Percentiles rank a stretch among this genome's conserved stretches.
Evolutionary conservation across 2,797 vertebrate species (phyloP).

Genomic region (Coregonus suidteri): DNA sequence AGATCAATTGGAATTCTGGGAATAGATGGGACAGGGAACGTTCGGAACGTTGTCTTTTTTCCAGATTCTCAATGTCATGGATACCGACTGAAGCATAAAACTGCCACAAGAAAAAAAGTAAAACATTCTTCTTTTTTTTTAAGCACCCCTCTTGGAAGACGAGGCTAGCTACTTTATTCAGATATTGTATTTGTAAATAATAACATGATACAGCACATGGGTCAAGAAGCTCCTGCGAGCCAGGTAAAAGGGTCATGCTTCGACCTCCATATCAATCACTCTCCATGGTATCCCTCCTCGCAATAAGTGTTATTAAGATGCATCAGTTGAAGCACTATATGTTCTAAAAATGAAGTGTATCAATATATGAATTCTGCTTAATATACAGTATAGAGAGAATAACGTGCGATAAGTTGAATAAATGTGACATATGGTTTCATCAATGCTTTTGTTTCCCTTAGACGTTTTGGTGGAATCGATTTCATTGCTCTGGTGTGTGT

Average conservation of each 20-base stretch:
- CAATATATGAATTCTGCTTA: slow-evolving; percentile 60
- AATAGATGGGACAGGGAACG: slow-evolving; percentile 29
- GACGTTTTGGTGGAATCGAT: slow-evolving; percentile 63
- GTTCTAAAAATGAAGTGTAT: slow-evolving; percentile 68
- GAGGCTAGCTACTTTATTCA: slow-evolving; percentile 53
- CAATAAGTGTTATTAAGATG: slow-evolving; percentile 82
- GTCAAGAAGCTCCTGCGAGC: slow-evolving; percentile 69
- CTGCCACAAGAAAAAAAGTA: slow-evolving; percentile 13
- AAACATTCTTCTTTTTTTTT: no score
- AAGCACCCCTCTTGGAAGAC: slow-evolving; percentile 31
- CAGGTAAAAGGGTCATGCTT: slow-evolving; percentile 67
- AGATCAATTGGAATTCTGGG: slow-evolving; percentile 7
- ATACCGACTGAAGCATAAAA: not conserved
- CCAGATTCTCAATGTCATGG: slow-evolving; percentile 12
- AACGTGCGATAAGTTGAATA: slow-evolving; percentile 64
- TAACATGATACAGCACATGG: slow-evolving; percentile 66
- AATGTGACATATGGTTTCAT: slow-evolving; percentile 71
- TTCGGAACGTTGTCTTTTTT: slow-evolving; percentile 28
- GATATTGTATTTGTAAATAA: slow-evolving; percentile 67
- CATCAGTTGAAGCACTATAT: slow-evolving; percentile 78
- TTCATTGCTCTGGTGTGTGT: slow-evolving; percentile 59
- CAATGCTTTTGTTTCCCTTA: slow-evolving; percentile 67
- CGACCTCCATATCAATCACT: slow-evolving; percentile 65
- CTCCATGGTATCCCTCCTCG: slow-evolving; percentile 67
- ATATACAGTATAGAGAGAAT: slow-evolving; percentile 65